These are phyloP conservation scores for Calypte anna DNA, from an alignment of 2,113 vertebrate genomes.

Conservation along the genomic window DNA sequence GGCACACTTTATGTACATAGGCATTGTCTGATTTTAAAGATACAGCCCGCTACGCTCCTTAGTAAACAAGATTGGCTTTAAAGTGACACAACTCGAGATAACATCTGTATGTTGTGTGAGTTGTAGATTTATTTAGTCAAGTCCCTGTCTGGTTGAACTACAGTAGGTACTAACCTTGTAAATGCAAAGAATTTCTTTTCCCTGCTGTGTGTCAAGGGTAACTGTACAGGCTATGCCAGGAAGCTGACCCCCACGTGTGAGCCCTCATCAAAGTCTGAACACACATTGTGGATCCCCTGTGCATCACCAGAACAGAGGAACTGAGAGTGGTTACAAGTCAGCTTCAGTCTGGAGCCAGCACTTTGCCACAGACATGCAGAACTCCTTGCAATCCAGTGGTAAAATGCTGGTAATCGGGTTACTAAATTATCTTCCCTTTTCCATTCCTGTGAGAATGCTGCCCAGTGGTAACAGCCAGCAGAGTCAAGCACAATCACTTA, in stretches of 20 bases:
- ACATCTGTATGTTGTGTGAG: background rate
- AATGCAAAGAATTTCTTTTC: background rate
- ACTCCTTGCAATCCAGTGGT: background rate
- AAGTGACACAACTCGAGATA: constrained; percentile 6
- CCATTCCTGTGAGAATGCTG: background rate
- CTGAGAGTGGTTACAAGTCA: background rate
- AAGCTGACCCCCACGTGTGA: rapidly evolving
- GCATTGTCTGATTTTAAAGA: constrained; percentile 53
- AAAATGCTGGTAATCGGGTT: background rate
- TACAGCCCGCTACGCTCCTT: background rate
- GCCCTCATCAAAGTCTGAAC: background rate
- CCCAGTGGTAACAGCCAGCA: background rate
- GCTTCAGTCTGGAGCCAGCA: background rate
- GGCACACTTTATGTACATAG: constrained; percentile 43
- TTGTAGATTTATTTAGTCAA: background rate
- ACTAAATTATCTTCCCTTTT: background rate
- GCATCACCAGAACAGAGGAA: background rate
- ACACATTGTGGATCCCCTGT: background rate
- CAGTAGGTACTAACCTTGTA: background rate
- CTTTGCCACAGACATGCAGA: background rate
- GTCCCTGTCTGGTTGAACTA: background rate
- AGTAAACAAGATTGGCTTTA: constrained; percentile 26
- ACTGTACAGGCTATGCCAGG: background rate
- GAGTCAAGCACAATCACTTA: background rate
- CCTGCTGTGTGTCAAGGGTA: background rate